Evolutionary conservation across 2,113 vertebrate genomes (phyloP).

Genomic region (Grus americana): DNA sequence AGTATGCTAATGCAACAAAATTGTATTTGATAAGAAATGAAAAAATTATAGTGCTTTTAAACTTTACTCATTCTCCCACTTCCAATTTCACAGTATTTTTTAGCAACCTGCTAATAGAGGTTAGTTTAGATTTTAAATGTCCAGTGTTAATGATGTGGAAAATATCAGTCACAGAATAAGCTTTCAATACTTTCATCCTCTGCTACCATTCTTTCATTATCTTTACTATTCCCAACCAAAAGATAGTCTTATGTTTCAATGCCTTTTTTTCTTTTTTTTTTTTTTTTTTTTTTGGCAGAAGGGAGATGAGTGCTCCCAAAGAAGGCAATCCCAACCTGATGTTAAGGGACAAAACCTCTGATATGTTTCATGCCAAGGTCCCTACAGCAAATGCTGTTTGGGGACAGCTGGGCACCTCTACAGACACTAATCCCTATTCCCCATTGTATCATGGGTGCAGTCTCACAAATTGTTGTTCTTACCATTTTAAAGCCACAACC

Average conservation of each 20-base stretch:
- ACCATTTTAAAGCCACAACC: slow-evolving; percentile 55
- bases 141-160: background rate
- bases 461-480: background rate
- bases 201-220: background rate
- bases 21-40: background rate
- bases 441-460: background rate
- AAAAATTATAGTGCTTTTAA: background rate
- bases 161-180: background rate
- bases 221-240: background rate
- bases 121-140: background rate
- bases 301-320: background rate
- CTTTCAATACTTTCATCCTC: background rate
- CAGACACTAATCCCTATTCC: background rate
- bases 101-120: background rate
- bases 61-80: background rate
- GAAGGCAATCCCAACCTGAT: background rate
- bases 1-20: background rate
- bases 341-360: background rate
- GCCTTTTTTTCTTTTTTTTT: background rate
- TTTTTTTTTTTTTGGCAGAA: background rate
- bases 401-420: background rate
- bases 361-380: background rate
- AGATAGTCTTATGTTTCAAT: background rate
- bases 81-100: background rate
- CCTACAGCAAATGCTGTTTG: background rate